These are phyloP conservation scores for Hypselothyrea guttata DNA, from an alignment of 2,888 invertebrate species.

Conservation along the genomic window DNA sequence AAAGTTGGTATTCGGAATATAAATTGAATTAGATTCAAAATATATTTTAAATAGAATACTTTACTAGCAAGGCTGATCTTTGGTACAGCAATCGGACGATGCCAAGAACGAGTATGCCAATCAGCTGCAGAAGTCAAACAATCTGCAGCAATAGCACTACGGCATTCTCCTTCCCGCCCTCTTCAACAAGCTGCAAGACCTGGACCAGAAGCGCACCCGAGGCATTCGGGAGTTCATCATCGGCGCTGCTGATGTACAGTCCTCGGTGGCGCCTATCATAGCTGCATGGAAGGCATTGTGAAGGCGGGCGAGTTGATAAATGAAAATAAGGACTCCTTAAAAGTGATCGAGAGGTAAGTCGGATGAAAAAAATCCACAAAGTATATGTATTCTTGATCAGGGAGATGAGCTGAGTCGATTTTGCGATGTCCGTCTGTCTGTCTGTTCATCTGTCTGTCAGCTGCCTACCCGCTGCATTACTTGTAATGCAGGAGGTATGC, in stretches of 20 bases:
- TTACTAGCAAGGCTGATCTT: no score
- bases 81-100: constrained; percentile 96
- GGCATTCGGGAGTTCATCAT: constrained; percentile 96
- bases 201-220: constrained; percentile 97
- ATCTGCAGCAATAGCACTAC: constrained; percentile 93
- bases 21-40: no score
- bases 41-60: no score
- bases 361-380: no score
- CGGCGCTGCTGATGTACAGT: constrained; percentile 95
- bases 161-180: constrained; percentile 91
- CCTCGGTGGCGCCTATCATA: constrained; percentile 97
- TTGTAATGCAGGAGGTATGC: no score
- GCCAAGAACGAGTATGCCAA: constrained; percentile 98
- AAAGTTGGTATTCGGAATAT: no score
- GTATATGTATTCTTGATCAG: no score
- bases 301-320: constrained; percentile 96
- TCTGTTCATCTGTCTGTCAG: no score
- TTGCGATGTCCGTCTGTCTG: no score
- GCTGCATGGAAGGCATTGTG: constrained; percentile 98
- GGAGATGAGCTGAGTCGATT: no score
- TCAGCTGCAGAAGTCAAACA: constrained; percentile 96
- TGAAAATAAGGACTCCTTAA: constrained; percentile 89
- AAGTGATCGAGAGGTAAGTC: constrained; percentile 82
- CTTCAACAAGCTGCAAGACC: constrained; percentile 86
- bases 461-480: no score